Evolutionary conservation across 2,113 vertebrate genomes (phyloP).

Genomic region (Nyctereutes procyonoides): DNA sequence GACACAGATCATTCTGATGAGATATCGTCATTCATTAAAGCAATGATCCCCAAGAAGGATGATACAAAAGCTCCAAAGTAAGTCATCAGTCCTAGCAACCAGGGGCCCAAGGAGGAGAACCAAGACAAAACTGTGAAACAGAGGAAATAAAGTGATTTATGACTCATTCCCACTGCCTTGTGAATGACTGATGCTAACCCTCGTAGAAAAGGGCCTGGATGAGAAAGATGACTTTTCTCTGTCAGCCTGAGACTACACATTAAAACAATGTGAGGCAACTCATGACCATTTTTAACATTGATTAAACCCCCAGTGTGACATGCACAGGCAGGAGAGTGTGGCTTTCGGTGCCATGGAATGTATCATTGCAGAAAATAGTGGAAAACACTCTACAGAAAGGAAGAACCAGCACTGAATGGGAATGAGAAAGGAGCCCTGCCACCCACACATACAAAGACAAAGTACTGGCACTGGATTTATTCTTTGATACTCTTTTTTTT

Average conservation of each 20-base stretch:
- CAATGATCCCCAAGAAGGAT: background rate
- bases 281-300: background rate
- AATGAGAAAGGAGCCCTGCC: background rate
- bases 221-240: slow-evolving; percentile 42
- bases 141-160: slow-evolving; percentile 21
- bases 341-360: background rate
- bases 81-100: background rate
- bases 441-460: background rate
- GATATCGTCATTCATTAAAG: background rate
- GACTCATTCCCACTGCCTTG: background rate
- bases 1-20: background rate
- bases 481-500: background rate
- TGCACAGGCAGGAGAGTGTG: background rate
- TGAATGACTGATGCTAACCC: background rate
- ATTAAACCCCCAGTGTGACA: background rate
- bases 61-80: background rate
- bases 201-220: background rate
- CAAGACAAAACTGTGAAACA: background rate
- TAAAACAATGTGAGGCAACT: background rate
- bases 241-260: background rate
- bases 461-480: background rate
- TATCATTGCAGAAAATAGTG: background rate
- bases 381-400: background rate
- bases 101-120: background rate
- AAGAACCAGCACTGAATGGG: background rate